A percentile compares a stretch with the other conserved stretches of the same genome.
Evolutionary conservation across 1,140 invertebrate species (phyloP).

Genomic region (Acromyrmex echinatior): DNA sequence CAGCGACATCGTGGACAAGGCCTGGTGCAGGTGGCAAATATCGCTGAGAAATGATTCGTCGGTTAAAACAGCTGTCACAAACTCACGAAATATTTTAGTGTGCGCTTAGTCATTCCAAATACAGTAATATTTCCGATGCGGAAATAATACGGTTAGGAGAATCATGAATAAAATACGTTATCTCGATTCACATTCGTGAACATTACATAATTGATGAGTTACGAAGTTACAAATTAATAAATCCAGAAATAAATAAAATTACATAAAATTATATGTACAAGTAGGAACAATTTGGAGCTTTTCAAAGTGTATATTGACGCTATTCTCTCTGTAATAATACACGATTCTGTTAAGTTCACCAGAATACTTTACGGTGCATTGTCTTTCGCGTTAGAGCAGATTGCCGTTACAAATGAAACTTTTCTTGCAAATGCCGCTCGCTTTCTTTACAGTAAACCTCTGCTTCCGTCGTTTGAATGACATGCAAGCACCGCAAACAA

Average conservation of each 20-base stretch:
- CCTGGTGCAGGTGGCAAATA: slow-evolving; percentile 50
- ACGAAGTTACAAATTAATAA: not conserved
- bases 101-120: slow-evolving; percentile 22
- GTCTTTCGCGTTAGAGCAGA: slow-evolving; percentile 5
- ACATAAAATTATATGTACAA: not conserved
- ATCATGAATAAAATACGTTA: not conserved
- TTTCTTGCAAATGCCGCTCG: slow-evolving; percentile 18
- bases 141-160: not conserved
- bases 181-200: not conserved
- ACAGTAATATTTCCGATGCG: not conserved
- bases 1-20: slow-evolving; percentile 43
- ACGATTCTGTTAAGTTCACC: not conserved
- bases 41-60: slow-evolving; percentile 35
- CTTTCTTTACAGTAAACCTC: not conserved
- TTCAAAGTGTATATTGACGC: not conserved
- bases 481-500: slow-evolving; percentile 22
- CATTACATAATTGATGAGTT: not conserved
- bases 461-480: slow-evolving; percentile 38
- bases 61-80: slow-evolving; percentile 54
- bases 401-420: slow-evolving; percentile 31
- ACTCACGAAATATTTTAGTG: slow-evolving; percentile 34
- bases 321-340: not conserved
- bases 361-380: not conserved
- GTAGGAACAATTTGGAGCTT: not conserved
- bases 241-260: too few species aligned